Percentiles rank a stretch among this genome's conserved stretches.
Evolutionary conservation across 2,113 vertebrate species (phyloP).

Genomic region (Marcusenius ussheri): DNA sequence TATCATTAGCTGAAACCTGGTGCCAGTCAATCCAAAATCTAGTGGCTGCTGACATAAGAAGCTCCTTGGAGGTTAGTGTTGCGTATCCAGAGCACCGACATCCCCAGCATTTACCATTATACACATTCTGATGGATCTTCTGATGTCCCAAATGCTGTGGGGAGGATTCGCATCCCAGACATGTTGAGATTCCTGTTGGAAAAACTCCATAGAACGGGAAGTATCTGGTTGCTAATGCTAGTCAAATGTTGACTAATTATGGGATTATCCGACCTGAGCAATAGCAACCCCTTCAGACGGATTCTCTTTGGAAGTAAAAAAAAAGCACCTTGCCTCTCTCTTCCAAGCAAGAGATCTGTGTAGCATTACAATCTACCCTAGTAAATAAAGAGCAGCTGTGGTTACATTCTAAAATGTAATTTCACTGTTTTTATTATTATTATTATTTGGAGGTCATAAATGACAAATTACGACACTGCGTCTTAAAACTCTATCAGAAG

Average conservation of each 20-base stretch:
- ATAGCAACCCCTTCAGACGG: neutral
- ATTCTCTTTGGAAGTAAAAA: neutral
- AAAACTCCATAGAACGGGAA: neutral
- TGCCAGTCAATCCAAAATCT: neutral
- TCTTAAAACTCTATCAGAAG: neutral
- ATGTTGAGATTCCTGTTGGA: neutral
- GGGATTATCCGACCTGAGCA: neutral
- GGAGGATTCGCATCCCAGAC: neutral
- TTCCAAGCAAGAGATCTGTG: neutral
- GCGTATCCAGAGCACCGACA: neutral
- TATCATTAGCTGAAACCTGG: neutral
- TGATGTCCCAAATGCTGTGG: neutral
- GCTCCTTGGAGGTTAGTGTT: neutral
- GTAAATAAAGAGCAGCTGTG: neutral
- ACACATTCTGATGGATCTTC: neutral
- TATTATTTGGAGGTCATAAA: neutral
- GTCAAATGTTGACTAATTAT: neutral
- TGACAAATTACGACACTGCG: neutral
- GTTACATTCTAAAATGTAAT: neutral
- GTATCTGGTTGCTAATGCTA: neutral
- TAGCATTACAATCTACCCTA: neutral
- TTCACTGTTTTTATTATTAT: neutral
- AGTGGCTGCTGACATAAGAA: neutral
- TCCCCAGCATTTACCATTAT: neutral
- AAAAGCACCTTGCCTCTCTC: neutral